Evolutionary conservation across 35 echinoderm and acorn worm genomes (phyloP).

Genomic region (Chiridota heheva): DNA sequence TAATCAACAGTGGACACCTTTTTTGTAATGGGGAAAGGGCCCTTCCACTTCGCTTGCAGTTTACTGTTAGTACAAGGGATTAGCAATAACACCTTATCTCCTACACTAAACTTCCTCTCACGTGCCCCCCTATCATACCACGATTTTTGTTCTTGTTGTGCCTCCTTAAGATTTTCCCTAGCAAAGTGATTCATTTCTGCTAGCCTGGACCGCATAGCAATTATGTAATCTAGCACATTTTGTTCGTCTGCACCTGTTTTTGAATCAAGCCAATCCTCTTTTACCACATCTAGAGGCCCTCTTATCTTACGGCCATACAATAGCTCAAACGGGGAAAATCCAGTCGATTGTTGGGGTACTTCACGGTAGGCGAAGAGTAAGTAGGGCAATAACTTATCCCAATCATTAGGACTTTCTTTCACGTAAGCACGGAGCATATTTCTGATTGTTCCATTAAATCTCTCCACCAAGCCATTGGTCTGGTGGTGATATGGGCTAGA

Average conservation of each 20-base stretch:
- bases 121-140: conserved; percentile 19
- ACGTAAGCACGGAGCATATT: background rate
- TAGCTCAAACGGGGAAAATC: conserved; percentile 44
- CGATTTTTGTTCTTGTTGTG: conserved; percentile 24
- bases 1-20: too few species aligned
- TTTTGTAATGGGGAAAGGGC: conserved; percentile 43
- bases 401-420: conserved; percentile 30
- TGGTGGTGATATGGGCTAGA: conserved; percentile 40
- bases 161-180: conserved; percentile 7
- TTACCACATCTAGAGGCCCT: conserved; percentile 35
- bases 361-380: conserved; percentile 70
- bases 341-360: conserved; percentile 8
- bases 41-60: conserved; percentile 24
- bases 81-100: conserved; percentile 24
- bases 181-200: background rate
- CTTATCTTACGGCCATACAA: conserved; percentile 38
- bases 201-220: conserved; percentile 3
- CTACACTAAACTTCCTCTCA: background rate
- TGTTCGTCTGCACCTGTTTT: background rate
- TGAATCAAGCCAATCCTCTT: conserved; percentile 7
- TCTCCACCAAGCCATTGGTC: conserved; percentile 28
- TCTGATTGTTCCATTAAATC: conserved; percentile 41
- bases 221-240: background rate
- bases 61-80: conserved; percentile 33
- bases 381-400: conserved; percentile 50